Evolutionary conservation across 1,140 invertebrate species (phyloP), one percentile per base, ranked within the genome.

Genomic region (Lordiphosa stackelbergi): DNA sequence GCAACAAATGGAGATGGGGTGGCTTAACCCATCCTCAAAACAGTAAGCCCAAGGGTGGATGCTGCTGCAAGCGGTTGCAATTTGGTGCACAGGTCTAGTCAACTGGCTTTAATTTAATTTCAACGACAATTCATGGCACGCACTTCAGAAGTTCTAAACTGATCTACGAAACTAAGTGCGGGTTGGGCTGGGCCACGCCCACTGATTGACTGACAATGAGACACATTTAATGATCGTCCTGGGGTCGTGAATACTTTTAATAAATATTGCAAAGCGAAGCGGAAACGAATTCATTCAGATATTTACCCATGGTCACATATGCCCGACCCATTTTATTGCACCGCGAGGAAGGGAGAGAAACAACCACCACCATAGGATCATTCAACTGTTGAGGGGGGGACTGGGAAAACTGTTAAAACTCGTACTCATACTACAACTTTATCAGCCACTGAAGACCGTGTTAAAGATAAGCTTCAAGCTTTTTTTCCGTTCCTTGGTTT

Each of bases 31-130:
- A 47, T 41, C 42, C 53, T 51, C 63, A 61, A 37, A 12, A 11
- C 24, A 46, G 24, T 12, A 28, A 28, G 12, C 24, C 24, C 31
- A 31, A 12, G 22, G 43, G 43, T 46, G n/a, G 42, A 35, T 48
- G 34, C 47, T 36, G 47, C 47, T 10, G 47, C 47, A 49, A 34
- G 47, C 47, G 49, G 49, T 40, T 52, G 36, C 47, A 49, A 37
- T 49, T 37, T 38, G 4, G 36, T 60, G 57, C 53, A 47, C 54
- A 60, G 54, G 70, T 66, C 65, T 73, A 79, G 54, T 77, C 69
- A 73, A 78, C 53, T 65, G 77, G 59, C 71, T 72, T 74, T 83
- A 75, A 81, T 81, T 81, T 81, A 81, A 81, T 81, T 79, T 81
- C 75, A 81, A 81, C 72, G 77, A 69, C 75, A 75, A 79, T 83